Evolutionary conservation across 1,140 invertebrate genomes (phyloP), one percentile per base, ranked within the genome.

Genomic region (Chlorops oryzae): DNA sequence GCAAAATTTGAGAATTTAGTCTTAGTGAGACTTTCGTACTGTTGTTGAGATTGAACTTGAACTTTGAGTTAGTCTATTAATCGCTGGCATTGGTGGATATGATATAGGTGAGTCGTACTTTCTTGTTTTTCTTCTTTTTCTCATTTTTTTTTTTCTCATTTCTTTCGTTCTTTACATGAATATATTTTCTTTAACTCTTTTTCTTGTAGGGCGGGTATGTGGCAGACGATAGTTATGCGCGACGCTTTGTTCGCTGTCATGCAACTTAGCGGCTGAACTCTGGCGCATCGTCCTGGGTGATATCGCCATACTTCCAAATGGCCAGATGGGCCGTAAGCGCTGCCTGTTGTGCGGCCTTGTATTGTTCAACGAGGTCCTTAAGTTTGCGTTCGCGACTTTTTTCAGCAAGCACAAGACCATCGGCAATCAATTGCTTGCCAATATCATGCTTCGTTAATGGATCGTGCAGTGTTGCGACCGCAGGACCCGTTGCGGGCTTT

Each of bases 261-360:
- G 48, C 50, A 54, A 54, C 50, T 52, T 70, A 70, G 62, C 66
- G 66, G 57, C 52, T 54, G 24, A 69, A 70, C 39, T 70, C 65
- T 34, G 66, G 66, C 62, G 66, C 59, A 74, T 97, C 92, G 62
- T 97, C 95, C 57, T 92, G 92, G 47, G 87, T 91, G 65, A 96
- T 90, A 70, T 98, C 94, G 15, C 95, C 95, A 70, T 98, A 97
- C 59, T 87, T 82, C 94, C 95, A 98, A 54, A 98, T 86, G 66
- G 87, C 90, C 48, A 83, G 74, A 73, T 92, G 89, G 40, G 83
- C 81, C 55, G 83, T 84, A 70, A 90, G 87, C 3, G 94, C 95
- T 45, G 82, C 77, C 53, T 92, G 85, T 71, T 96, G 87, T 12
- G 92, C 89, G 28, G 81, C 81, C 54, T 78, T 80, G 70, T 96